These are phyloP conservation scores for Chunga burmeisteri DNA, from an alignment of 2,113 vertebrate genomes.

Conservation along the genomic window DNA sequence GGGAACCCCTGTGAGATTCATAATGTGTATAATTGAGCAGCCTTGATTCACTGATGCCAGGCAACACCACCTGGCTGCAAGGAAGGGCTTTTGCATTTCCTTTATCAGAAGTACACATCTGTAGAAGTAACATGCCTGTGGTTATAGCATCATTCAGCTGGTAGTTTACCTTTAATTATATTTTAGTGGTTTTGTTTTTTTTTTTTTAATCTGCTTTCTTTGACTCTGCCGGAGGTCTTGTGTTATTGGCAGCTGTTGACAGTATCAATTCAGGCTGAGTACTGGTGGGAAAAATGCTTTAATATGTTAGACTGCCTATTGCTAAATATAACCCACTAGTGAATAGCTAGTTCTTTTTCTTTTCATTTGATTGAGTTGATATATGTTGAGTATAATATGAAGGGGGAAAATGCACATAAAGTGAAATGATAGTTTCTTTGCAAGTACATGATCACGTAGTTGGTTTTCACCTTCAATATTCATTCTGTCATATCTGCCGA, in stretches of 20 bases:
- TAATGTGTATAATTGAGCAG: neutral
- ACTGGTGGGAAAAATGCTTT: slow-evolving; percentile 10
- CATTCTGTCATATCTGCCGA: neutral
- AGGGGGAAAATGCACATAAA: neutral
- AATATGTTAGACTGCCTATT: neutral
- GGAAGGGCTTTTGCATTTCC: neutral
- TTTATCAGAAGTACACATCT: neutral
- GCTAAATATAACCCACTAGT: slow-evolving; percentile 10
- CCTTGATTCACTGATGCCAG: neutral
- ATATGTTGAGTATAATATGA: neutral
- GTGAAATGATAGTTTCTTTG: neutral
- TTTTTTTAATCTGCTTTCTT: neutral
- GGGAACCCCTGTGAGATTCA: neutral
- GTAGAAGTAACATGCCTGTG: neutral
- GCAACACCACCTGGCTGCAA: neutral
- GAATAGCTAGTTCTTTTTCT: neutral
- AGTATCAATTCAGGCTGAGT: slow-evolving; percentile 32
- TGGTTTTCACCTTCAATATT: neutral
- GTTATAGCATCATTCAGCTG: neutral
- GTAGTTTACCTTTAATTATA: neutral
- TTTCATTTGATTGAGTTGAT: neutral
- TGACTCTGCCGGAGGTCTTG: neutral
- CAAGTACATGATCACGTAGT: neutral
- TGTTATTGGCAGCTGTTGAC: slow-evolving; percentile 33
- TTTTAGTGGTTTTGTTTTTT: neutral